These are phyloP conservation scores for Pica pica DNA, from an alignment of 2,113 vertebrate species.

Conservation along the genomic window DNA sequence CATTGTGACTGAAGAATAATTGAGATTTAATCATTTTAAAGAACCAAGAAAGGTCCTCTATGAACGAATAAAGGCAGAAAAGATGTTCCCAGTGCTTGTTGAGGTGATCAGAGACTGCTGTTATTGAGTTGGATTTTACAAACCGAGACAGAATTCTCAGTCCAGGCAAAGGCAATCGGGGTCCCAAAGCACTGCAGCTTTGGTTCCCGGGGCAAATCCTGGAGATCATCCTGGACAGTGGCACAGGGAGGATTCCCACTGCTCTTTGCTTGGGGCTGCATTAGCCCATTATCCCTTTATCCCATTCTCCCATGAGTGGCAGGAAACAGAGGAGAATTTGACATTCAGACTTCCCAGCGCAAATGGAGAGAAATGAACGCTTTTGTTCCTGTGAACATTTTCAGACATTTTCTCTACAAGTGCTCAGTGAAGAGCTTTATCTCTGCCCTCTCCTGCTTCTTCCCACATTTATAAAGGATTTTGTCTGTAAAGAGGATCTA, in stretches of 20 bases:
- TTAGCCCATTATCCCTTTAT: not conserved
- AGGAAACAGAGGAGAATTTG: not conserved
- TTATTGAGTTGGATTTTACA: not conserved
- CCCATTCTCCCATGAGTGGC: not conserved
- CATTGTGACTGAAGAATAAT: not conserved
- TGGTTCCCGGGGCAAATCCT: not conserved
- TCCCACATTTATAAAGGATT: not conserved
- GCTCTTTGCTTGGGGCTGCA: not conserved
- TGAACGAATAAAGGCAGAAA: not conserved
- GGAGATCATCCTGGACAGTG: not conserved
- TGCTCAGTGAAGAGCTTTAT: not conserved
- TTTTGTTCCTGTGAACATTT: not conserved
- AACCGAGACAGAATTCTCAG: not conserved
- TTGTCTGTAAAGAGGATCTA: not conserved
- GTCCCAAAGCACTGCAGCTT: not conserved
- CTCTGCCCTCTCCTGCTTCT: not conserved
- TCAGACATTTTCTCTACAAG: not conserved
- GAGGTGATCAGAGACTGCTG: not conserved
- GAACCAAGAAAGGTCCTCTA: not conserved
- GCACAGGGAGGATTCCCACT: not conserved
- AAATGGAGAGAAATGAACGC: not conserved
- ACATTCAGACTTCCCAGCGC: not conserved
- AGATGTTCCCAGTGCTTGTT: not conserved
- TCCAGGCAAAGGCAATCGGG: not conserved
- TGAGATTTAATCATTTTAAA: not conserved